phyloP scores from a whole-genome alignment of 2,888 invertebrate genomes.

The Agrilus cyanescens region DNA sequence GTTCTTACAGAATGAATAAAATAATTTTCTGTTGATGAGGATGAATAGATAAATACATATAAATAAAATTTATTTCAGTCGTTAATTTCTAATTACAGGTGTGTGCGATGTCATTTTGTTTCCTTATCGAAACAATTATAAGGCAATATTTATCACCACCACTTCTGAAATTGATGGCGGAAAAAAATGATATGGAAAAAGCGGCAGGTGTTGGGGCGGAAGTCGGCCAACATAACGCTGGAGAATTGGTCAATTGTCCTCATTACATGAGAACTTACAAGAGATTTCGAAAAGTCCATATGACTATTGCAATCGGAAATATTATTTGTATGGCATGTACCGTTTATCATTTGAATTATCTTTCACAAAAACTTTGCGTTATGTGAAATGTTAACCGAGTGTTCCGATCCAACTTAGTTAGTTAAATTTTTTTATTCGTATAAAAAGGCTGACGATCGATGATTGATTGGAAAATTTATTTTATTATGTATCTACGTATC shows the following conservation, averaged over 20 bases:
- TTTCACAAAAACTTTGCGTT: slow-evolving; percentile 28
- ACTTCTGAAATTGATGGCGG: slow-evolving; percentile 58
- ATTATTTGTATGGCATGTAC: slow-evolving; percentile 57
- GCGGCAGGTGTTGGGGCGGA: slow-evolving; percentile 68
- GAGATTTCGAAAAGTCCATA: slow-evolving; percentile 65
- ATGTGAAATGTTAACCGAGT: slow-evolving; percentile 5
- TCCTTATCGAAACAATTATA: slow-evolving; percentile 61
- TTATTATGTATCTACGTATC: too few relatives aligned
- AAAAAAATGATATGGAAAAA: slow-evolving; percentile 64
- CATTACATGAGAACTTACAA: slow-evolving; percentile 65
- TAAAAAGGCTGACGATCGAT: too few relatives aligned
- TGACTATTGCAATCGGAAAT: slow-evolving; percentile 69
- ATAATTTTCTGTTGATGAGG: too few relatives aligned
- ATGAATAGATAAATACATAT: neutral
- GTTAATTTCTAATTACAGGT: slow-evolving; percentile 42
- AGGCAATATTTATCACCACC: slow-evolving; percentile 67
- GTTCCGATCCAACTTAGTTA: too few relatives aligned
- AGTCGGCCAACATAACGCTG: slow-evolving; percentile 60
- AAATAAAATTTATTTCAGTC: slow-evolving; percentile 21
- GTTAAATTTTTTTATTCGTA: too few relatives aligned
- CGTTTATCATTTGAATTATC: slow-evolving; percentile 53
- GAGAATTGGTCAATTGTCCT: slow-evolving; percentile 62
- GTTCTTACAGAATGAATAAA: too few relatives aligned
- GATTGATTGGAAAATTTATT: too few relatives aligned
- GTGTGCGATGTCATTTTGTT: slow-evolving; percentile 49